phyloP scores from a whole-genome alignment of 2,888 invertebrate species.

The Apoderus coryli region DNA sequence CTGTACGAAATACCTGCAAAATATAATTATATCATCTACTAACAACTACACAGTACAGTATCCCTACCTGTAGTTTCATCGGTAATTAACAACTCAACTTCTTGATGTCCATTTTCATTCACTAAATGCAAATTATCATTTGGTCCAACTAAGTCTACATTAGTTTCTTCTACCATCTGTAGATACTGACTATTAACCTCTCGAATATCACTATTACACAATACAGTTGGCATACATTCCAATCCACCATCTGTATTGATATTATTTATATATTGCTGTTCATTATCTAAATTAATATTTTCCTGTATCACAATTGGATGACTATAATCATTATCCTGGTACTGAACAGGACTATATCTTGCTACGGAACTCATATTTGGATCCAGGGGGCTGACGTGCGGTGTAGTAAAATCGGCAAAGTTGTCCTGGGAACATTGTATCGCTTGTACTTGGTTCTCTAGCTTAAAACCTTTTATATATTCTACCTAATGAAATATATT shows the following conservation, averaged over 20 bases:
- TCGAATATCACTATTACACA: conserved; percentile 24
- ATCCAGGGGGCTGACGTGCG: conserved; percentile 31
- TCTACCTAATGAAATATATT: conserved; percentile 25
- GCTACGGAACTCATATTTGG: conserved; percentile 42
- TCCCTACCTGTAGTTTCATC: conserved; percentile 29
- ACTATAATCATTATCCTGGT: conserved; percentile 22
- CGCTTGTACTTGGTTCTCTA: conserved; percentile 14
- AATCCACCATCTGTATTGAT: conserved; percentile 15
- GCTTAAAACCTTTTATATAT: conserved; percentile 29
- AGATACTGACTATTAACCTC: conserved; percentile 26
- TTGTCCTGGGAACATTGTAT: conserved; percentile 16
- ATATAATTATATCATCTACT: conserved; percentile 2
- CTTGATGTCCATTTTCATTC: conserved; percentile 25
- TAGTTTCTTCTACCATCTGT: conserved; percentile 17
- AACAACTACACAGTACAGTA: neutral
- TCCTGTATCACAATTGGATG: conserved; percentile 29
- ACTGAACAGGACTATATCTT: conserved; percentile 41
- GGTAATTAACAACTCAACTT: conserved; percentile 32
- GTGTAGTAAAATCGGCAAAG: conserved; percentile 25
- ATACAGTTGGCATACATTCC: conserved; percentile 24
- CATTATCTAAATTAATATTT: conserved; percentile 22
- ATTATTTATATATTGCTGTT: conserved; percentile 17
- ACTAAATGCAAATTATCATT: conserved; percentile 18
- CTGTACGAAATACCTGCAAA: conserved; percentile 23
- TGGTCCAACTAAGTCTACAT: too few species aligned